Evolutionary conservation across 2,113 vertebrate species (phyloP), one percentile per base, ranked within the genome.

Genomic region (Capreolus pygargus): DNA sequence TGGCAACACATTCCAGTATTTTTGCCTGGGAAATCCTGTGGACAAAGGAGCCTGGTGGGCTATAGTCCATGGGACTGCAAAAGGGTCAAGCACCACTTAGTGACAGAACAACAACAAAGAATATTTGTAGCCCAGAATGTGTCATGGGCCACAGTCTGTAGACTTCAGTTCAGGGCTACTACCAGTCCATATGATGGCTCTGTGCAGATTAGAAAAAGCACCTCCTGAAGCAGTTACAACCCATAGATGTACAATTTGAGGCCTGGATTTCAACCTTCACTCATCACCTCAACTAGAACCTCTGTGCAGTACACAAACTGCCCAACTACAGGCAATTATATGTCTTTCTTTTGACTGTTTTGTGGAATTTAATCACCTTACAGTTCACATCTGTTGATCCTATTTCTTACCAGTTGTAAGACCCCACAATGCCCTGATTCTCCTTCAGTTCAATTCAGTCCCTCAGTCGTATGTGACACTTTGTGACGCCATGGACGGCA

Each of bases 261-360:
- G 10, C 8, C 2, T 55, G 10, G 11, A 21, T 23, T 60, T 64
- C 13, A 89, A 2, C 45, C 43, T 15, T 79, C 3, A 30, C 4
- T 58, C 2, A 15, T 85, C 36, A 16, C 30, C 8, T 70, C 39
- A 70, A 1, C 14, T 5, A 4, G 61, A 92, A 30, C 3, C 47
- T 85, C 23, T 27, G 27, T 78, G 54, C 3, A 13, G 50, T 16
- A 76, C 1, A 28, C 45, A 47, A 30, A 58, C 7, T 15, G 27
- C 28, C 21, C 17, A 4, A 47, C 23, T 30, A 15, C 2, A 28
- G 5, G 15, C 8, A 33, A 25, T 4, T 11, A 14, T 2, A 5
- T 21, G 13, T 17, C 67, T 87, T 19, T 52, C 57, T 82, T 84
- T 92, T 27, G 52, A 74, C 82, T 54, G 23, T 74, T 23, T 16